phyloP scores from a whole-genome alignment of 2,888 invertebrate species.

The Drosophila crucigera region DNA sequence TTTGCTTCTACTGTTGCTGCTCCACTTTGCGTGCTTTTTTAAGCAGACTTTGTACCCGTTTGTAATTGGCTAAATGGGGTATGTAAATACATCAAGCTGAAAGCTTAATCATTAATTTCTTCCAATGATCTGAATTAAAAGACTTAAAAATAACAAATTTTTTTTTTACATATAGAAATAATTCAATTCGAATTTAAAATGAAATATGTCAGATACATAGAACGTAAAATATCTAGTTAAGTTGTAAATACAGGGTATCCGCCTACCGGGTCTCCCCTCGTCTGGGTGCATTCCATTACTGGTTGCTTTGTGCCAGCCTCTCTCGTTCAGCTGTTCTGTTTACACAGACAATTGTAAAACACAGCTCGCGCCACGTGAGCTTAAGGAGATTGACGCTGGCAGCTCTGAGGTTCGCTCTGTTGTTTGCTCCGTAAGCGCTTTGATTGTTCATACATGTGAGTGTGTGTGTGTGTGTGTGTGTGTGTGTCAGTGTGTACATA shows the following conservation, averaged over 20 bases:
- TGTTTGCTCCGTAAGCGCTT: slow-evolving; percentile 28
- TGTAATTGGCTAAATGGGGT: neutral
- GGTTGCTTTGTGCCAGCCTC: slow-evolving; percentile 11
- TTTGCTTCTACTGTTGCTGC: slow-evolving; percentile 20
- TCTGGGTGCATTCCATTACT: neutral
- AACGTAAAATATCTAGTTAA: neutral
- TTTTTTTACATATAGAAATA: neutral
- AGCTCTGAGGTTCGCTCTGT: slow-evolving; percentile 31
- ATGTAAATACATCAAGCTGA: neutral
- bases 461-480: no score
- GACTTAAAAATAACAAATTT: no score
- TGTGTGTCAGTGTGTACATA: neutral
- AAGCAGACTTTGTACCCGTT: neutral
- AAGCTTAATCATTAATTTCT: neutral
- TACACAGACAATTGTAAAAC: slow-evolving; percentile 61
- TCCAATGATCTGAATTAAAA: neutral
- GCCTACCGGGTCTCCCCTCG: neutral
- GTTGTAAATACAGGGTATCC: neutral
- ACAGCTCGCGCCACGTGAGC: slow-evolving; percentile 53
- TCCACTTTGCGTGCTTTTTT: slow-evolving; percentile 41
- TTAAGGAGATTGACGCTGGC: slow-evolving; percentile 42
- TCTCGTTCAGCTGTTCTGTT: slow-evolving; percentile 34
- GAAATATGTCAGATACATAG: neutral
- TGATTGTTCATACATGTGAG: slow-evolving; percentile 38
- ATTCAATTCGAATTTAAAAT: neutral